Evolutionary conservation across 1,140 invertebrate species (phyloP), one percentile per base, ranked within the genome.

Genomic region (Pectinophora gossypiella): DNA sequence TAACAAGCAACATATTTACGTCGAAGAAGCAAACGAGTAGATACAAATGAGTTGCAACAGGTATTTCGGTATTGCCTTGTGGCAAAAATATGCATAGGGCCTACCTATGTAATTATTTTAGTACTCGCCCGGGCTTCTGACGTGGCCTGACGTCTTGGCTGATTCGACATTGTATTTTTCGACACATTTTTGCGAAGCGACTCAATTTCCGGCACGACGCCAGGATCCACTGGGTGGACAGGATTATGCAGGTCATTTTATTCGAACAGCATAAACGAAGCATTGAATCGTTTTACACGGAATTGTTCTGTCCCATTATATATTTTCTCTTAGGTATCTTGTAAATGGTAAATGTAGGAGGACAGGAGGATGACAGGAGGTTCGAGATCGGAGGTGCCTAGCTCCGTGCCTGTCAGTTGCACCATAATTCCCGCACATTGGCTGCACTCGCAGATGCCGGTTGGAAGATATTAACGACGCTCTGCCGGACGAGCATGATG

Each of bases 401-500:
- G 27, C 1, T 32, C 27, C 27, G 27, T 32, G 27, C 27, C 27
- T 32, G 27, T 32, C 9, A 12, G 27, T 32, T 32, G 9, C 27
- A 32, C 27, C 9, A 32, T 12, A 12, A 12, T 32, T n/a, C 27
- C 3, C 16, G 36, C 36, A 40, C 16, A 40, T 40, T 40, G 36
- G 36, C 36, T 40, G 36, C 36, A 40, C 7, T 72, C 64, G 64
- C 74, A 75, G 72, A 76, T 79, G 76, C 52, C 44, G 58, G 59
- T 51, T 52, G 20, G 54, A 61, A 47, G 56, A 73, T 75, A 75
- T 85, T 82, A 79, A 81, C 68, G 76, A 76, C 59, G 50, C 58
- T 58, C 58, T 56, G 64, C 75, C 76, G 73, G 77, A 73, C 68
- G 73, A 61, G 48, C 61, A 72, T 66, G 70, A 82, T 76, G 79